A percentile compares a stretch with the other conserved stretches of the same genome.
Conservation (phyloP, 2,113 vertebrate genomes). For the Micronisus gabar region DNA sequence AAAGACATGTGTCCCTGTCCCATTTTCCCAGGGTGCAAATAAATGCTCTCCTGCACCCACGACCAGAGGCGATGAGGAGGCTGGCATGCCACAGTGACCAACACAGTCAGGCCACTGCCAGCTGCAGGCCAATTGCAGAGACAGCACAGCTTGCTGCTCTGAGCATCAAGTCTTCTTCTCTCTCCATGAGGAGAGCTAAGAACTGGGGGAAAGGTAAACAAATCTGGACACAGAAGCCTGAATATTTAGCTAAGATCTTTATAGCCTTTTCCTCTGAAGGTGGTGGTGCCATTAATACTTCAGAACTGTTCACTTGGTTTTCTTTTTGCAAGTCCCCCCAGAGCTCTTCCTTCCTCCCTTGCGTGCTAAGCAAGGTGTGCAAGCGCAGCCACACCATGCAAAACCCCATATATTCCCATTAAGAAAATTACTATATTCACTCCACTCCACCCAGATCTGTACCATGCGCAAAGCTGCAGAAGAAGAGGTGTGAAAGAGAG, state of each 20-base stretch:
- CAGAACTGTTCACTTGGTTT: neutral
- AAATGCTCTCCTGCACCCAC: rapidly evolving
- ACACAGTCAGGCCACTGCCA: neutral
- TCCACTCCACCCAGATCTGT: neutral
- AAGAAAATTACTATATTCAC: neutral
- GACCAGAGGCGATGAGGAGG: neutral
- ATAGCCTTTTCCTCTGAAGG: neutral
- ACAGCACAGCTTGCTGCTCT: neutral
- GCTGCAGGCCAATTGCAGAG: neutral
- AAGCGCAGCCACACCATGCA: neutral
- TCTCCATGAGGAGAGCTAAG: neutral
- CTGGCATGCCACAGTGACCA: neutral
- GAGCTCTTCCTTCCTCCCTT: neutral
- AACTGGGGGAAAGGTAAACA: neutral
- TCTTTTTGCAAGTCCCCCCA: neutral
- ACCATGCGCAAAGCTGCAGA: neutral
- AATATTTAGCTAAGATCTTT: neutral
- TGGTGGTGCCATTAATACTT: neutral
- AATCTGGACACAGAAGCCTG: neutral
- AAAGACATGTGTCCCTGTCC: neutral
- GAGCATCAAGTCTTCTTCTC: neutral
- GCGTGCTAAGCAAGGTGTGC: neutral
- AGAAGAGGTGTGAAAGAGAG: neutral
- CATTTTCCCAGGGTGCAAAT: neutral
- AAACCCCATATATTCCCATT: neutral